Evolutionary conservation across 1,140 invertebrate species (phyloP), one percentile per base, ranked within the genome.

Genomic region (Drosophila truncata): DNA sequence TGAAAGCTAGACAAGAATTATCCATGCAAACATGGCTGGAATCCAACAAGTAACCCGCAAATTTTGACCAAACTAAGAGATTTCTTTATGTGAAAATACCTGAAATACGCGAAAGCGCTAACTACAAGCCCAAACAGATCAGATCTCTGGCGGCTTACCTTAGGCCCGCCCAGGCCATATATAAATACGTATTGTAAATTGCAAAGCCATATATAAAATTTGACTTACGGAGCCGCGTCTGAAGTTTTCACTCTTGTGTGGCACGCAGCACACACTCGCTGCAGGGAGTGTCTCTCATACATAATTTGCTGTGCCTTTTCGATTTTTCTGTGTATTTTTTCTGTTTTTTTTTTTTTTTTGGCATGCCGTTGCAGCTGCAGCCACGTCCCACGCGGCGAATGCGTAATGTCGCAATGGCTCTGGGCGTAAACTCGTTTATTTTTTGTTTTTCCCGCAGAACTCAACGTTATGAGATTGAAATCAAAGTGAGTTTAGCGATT

Each of bases 331-430:
- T 16, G 20, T 46, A n/a, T 14, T 61, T 33, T 27, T 25, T 23
- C 2, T n/a, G n/a, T 27, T 18, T 27, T 27, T 18, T 18, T 25
- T 14, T 6, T 23, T 27, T 83, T 84, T 74, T 70, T 83, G 37
- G 63, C 57, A 71, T 67, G 62, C 61, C 52, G 42, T 52, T 77
- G 76, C 72, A 74, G 37, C 35, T 46, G 72, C 42, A 57, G 50
- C 71, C 61, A 62, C 65, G 46, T 62, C 84, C 81, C 85, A 88
- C 80, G 49, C 69, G 64, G 85, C 81, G 81, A 75, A 90, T 88
- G 84, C 78, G 85, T 88, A 88, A 90, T 81, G 71, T 63, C 37
- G 67, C 67, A 41, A 58, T 58, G 61, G 31, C 55, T 63, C 42
- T 61, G 35, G 37, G 49, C 35, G 44, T 44, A 86, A 87, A 87